phyloP scores from a whole-genome alignment of 2,113 vertebrate species.

The Strigops habroptila region DNA sequence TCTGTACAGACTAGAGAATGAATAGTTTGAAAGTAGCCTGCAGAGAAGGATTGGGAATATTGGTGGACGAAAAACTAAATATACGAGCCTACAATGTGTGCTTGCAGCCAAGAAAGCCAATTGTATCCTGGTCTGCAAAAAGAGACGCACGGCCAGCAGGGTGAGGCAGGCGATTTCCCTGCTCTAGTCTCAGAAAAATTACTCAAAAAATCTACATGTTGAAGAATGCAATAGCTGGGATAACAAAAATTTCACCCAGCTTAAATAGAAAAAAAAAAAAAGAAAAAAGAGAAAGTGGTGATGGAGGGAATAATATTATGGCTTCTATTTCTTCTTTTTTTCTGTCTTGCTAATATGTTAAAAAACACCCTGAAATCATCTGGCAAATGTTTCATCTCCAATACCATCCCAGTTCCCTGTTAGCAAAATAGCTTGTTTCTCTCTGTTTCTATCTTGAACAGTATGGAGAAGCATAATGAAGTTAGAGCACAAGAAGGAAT shows the following conservation, averaged over 20 bases:
- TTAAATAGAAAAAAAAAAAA: background rate
- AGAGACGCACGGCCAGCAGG: too few species aligned
- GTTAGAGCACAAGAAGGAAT: background rate
- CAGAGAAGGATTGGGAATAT: background rate
- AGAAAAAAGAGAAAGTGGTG: background rate
- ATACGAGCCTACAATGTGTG: too few species aligned
- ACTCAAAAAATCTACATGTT: background rate
- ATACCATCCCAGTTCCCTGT: accelerated
- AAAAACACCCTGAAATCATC: background rate
- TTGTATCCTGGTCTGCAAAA: too few species aligned
- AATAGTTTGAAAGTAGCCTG: background rate
- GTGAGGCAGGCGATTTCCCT: too few species aligned
- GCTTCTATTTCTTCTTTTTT: background rate
- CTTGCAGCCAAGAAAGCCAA: too few species aligned
- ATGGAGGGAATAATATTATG: background rate
- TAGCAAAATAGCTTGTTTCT: background rate
- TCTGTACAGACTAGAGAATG: background rate
- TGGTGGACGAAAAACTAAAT: too few species aligned
- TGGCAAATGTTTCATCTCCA: background rate
- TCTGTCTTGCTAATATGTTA: background rate
- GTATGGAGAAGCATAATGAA: background rate
- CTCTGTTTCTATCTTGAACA: background rate
- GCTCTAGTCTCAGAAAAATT: background rate
- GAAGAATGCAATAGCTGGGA: background rate
- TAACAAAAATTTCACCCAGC: background rate